phyloP scores from a whole-genome alignment of 1,140 invertebrate genomes.

The Paracyclopina nana region DNA sequence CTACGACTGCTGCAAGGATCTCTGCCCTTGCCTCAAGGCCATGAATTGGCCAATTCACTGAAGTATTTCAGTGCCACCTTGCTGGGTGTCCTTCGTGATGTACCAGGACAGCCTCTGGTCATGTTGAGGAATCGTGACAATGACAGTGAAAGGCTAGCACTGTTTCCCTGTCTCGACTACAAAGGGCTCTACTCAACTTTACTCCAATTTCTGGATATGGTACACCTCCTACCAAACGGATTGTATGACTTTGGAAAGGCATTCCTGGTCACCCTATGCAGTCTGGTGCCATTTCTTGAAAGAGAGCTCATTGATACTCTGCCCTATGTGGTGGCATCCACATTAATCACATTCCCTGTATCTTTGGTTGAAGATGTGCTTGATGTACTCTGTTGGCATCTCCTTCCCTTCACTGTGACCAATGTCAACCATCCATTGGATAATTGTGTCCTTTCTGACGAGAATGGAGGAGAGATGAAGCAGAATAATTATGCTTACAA shows the following conservation, averaged over 20 bases:
- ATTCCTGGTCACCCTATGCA: slow-evolving; percentile 68
- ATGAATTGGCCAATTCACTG: slow-evolving; percentile 80
- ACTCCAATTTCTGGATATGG: slow-evolving; percentile 57
- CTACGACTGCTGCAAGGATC: slow-evolving; percentile 71
- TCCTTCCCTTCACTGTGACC: slow-evolving; percentile 90
- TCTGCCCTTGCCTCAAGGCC: slow-evolving; percentile 72
- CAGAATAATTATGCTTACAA: slow-evolving; percentile 68
- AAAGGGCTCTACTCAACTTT: slow-evolving; percentile 71
- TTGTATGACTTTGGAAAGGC: slow-evolving; percentile 70
- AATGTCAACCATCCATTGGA: slow-evolving; percentile 28
- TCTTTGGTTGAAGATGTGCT: slow-evolving; percentile 61
- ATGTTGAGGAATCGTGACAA: slow-evolving; percentile 64
- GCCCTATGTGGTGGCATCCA: slow-evolving; percentile 78
- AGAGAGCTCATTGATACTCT: slow-evolving; percentile 85
- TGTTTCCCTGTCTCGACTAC: slow-evolving; percentile 89
- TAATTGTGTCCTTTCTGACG: slow-evolving; percentile 3
- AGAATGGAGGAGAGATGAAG: slow-evolving; percentile 33
- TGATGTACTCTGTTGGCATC: slow-evolving; percentile 82
- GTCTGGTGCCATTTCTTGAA: slow-evolving; percentile 85
- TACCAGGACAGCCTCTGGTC: slow-evolving; percentile 67
- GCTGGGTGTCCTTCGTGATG: slow-evolving; percentile 81
- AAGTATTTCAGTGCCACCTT: slow-evolving; percentile 95
- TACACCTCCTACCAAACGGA: slow-evolving; percentile 58
- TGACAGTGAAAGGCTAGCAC: slow-evolving; percentile 52
- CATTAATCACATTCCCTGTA: slow-evolving; percentile 70